Percentiles rank a stretch among this genome's conserved stretches.
Evolutionary conservation across 2,797 vertebrate species (phyloP).

Genomic region (Bradypodion ventrale): DNA sequence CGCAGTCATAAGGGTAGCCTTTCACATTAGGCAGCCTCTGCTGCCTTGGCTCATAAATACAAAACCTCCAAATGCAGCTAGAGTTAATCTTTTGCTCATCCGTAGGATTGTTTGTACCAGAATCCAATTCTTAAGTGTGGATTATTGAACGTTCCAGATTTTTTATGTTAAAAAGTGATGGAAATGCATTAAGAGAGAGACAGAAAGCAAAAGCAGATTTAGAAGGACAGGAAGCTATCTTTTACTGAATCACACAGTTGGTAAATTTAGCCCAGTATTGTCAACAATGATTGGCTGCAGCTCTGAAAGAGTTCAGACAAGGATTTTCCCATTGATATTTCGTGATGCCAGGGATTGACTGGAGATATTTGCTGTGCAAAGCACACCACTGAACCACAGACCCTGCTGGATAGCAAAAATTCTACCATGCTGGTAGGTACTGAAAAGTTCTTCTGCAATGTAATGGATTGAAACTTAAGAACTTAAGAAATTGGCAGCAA

Average conservation of each 20-base stretch:
- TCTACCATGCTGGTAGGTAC: background rate
- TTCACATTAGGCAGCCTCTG: background rate
- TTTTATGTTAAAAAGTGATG: background rate
- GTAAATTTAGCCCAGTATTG: too few species aligned
- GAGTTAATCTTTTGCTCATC: background rate
- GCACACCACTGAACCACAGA: too few species aligned
- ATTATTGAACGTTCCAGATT: background rate
- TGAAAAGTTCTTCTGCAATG: background rate
- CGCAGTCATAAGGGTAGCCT: background rate
- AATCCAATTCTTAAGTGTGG: background rate
- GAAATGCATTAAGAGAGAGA: background rate
- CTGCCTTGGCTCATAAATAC: background rate
- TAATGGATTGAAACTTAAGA: background rate
- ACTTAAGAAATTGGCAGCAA: background rate
- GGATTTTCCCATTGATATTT: too few species aligned
- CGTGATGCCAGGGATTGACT: too few species aligned
- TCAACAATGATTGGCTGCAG: too few species aligned
- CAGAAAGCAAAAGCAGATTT: background rate
- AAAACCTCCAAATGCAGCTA: background rate
- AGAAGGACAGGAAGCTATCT: too few species aligned
- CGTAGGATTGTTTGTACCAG: background rate
- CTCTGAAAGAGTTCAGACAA: too few species aligned
- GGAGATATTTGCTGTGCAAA: too few species aligned
- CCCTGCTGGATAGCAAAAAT: background rate
- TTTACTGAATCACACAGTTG: too few species aligned